Percentiles rank a stretch among this genome's conserved stretches.
These are phyloP conservation scores for Chiridota heheva DNA, from an alignment of 35 echinoderm and acorn worm species.

Conservation along the genomic window DNA sequence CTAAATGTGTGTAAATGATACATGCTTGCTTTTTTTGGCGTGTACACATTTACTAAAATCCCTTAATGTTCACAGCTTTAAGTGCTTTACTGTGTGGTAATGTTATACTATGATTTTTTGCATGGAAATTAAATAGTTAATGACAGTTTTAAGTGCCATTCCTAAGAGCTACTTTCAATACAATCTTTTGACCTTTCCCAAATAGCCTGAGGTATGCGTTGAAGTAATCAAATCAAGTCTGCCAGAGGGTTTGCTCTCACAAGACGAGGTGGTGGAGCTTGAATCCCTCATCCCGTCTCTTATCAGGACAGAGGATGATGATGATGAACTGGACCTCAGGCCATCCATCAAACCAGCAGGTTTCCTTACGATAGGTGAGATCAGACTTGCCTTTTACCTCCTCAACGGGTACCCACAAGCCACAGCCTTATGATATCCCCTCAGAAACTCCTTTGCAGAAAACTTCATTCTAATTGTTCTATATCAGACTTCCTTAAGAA, in stretches of 20 bases:
- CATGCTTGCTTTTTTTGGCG: no score
- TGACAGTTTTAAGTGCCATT: neutral
- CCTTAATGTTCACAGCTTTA: no score
- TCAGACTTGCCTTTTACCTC: neutral
- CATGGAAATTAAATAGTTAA: neutral
- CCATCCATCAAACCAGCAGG: conserved; percentile 74
- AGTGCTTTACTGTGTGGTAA: no score
- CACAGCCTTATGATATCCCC: neutral
- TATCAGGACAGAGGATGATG: conserved; percentile 40
- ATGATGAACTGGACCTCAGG: conserved; percentile 39
- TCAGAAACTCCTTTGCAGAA: neutral
- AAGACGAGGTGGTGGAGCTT: conserved; percentile 59
- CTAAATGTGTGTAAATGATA: no score
- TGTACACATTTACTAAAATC: no score
- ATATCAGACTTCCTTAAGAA: neutral
- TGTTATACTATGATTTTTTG: no score
- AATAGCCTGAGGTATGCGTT: conserved; percentile 59
- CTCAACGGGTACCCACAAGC: neutral
- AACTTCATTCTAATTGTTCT: neutral
- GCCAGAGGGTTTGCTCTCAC: conserved; percentile 64
- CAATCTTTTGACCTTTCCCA: neutral
- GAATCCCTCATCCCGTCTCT: conserved; percentile 61
- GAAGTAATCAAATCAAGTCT: conserved; percentile 63
- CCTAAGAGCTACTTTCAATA: neutral
- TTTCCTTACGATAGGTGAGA: conserved; percentile 81